A percentile compares a stretch with the other conserved stretches of the same genome.
Conservation (phyloP, 1,140 invertebrate species). For the Pogonomyrmex barbatus region DNA sequence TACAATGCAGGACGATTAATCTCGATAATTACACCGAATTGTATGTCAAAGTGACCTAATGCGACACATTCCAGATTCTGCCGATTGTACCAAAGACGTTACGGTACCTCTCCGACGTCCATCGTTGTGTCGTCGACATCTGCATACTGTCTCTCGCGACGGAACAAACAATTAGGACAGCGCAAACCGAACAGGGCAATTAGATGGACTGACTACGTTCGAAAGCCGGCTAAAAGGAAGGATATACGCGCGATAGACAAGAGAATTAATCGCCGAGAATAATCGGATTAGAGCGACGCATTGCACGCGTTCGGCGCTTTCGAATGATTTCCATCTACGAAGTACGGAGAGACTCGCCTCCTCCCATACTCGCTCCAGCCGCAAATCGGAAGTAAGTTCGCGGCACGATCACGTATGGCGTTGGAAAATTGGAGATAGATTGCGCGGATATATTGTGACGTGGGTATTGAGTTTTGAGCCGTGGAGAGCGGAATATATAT, state of each 20-base stretch:
- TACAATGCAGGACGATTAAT: slow-evolving; percentile 42
- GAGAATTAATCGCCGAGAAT: slow-evolving; percentile 71
- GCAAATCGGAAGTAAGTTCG: slow-evolving; percentile 38
- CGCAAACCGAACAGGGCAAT: slow-evolving; percentile 72
- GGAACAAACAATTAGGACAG: slow-evolving; percentile 71
- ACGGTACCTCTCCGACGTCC: neutral
- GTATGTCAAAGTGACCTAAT: slow-evolving; percentile 1
- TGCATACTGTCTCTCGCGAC: slow-evolving; percentile 64
- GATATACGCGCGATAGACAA: slow-evolving; percentile 66
- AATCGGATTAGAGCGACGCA: slow-evolving; percentile 74
- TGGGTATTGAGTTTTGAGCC: slow-evolving; percentile 4
- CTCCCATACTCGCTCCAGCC: slow-evolving; percentile 4
- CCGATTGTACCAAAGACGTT: slow-evolving; percentile 35
- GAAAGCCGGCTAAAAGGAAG: slow-evolving; percentile 51
- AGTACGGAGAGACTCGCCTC: neutral
- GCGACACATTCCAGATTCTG: slow-evolving; percentile 12
- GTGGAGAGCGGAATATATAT: neutral
- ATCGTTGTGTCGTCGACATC: slow-evolving; percentile 43
- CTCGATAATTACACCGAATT: slow-evolving; percentile 62
- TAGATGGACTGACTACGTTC: slow-evolving; percentile 64
- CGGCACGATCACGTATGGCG: slow-evolving; percentile 9
- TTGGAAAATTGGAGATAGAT: slow-evolving; percentile 39
- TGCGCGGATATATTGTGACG: slow-evolving; percentile 9
- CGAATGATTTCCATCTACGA: slow-evolving; percentile 9
- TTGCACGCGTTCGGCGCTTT: slow-evolving; percentile 52